A percentile compares a stretch with the other conserved stretches of the same genome.
Evolutionary conservation across 2,888 invertebrate genomes (phyloP).

Genomic region (Melieria crassipennis): DNA sequence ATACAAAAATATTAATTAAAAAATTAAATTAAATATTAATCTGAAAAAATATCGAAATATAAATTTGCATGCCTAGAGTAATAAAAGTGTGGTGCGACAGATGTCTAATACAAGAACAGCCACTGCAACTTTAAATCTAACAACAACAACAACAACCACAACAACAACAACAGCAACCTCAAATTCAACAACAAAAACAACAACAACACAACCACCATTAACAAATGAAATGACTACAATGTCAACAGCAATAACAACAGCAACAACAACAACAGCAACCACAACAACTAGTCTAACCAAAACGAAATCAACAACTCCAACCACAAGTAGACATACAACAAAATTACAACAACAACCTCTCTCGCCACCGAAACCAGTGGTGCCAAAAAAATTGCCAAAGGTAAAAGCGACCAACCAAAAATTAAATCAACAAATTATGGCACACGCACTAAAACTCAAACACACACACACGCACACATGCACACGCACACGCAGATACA

Average conservation of each 20-base stretch:
- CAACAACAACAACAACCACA: conserved; percentile 27
- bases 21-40: too few species aligned
- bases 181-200: conserved; percentile 35
- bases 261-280: conserved; percentile 43
- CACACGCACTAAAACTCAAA: background rate
- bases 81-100: too few species aligned
- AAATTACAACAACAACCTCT: conserved; percentile 65
- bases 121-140: background rate
- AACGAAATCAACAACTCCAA: conserved; percentile 39
- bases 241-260: conserved; percentile 43
- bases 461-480: too few species aligned
- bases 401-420: conserved; percentile 52
- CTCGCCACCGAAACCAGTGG: conserved; percentile 65
- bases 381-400: conserved; percentile 64
- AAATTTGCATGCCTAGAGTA: too few species aligned
- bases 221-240: conserved; percentile 27
- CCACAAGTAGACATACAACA: conserved; percentile 47
- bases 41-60: too few species aligned
- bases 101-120: too few species aligned
- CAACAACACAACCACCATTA: conserved; percentile 38
- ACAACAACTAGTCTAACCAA: conserved; percentile 44
- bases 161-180: conserved; percentile 9
- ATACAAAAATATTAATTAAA: too few species aligned
- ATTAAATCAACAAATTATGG: background rate
- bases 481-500: too few species aligned